These are phyloP conservation scores for Xestia ashworthii DNA, from an alignment of 2,888 invertebrate species.

Conservation along the genomic window DNA sequence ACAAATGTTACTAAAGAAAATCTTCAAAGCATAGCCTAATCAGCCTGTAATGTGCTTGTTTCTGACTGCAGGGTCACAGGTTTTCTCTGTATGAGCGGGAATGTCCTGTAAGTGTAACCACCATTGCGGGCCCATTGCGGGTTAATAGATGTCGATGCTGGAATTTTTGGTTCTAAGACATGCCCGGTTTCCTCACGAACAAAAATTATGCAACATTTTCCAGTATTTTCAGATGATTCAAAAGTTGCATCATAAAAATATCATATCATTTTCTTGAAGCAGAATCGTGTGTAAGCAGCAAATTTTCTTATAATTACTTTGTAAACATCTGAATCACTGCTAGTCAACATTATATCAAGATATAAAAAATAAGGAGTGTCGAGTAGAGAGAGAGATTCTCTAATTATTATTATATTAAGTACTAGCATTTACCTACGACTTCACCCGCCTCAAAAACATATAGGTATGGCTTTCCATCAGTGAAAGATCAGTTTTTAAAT, in stretches of 20 bases:
- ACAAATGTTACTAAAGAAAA: no score
- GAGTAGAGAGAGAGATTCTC: not conserved
- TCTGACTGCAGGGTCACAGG: not conserved
- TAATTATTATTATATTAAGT: conserved; percentile 5
- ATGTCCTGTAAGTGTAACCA: not conserved
- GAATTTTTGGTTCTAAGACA: not conserved
- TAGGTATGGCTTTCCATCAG: not conserved
- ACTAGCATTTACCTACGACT: not conserved
- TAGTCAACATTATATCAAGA: conserved; percentile 14
- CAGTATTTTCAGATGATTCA: not conserved
- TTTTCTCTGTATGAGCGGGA: not conserved
- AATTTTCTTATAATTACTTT: conserved; percentile 16
- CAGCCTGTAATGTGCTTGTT: not conserved
- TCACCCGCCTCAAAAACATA: not conserved
- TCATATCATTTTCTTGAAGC: conserved; percentile 4
- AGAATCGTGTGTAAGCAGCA: conserved; percentile 16
- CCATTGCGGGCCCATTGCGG: not conserved
- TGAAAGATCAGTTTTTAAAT: not conserved
- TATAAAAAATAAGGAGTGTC: conserved; percentile 4
- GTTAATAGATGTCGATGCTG: not conserved
- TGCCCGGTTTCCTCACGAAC: not conserved
- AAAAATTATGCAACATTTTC: not conserved
- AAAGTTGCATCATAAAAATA: conserved; percentile 27
- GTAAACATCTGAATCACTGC: conserved; percentile 44
- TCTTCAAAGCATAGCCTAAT: no score